Conservation (phyloP, 2,888 invertebrate genomes). For the Altica lythri region DNA sequence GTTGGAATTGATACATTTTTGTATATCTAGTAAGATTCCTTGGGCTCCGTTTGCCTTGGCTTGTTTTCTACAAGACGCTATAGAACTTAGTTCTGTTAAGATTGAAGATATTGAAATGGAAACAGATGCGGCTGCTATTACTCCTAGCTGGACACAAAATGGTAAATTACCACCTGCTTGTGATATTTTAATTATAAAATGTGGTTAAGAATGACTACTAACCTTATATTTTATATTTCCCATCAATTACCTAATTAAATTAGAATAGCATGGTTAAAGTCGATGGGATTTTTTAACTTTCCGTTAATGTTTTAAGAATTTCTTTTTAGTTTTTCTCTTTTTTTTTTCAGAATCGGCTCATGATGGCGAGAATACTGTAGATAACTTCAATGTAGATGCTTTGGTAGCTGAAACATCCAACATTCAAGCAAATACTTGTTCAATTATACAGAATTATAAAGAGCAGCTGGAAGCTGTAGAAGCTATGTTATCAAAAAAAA, state of each 20-base stretch:
- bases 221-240: no score
- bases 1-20: constrained; percentile 75
- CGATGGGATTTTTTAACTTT: no score
- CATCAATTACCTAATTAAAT: no score
- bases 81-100: constrained; percentile 45
- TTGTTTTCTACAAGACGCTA: constrained; percentile 76
- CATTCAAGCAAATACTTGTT: constrained; percentile 14
- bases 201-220: no score
- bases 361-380: constrained; percentile 47
- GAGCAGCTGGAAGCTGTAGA: constrained; percentile 20
- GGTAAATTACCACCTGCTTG: no score
- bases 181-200: no score
- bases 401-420: constrained; percentile 34
- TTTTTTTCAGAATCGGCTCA: constrained; percentile 46
- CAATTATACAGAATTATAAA: constrained; percentile 17
- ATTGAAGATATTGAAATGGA: constrained; percentile 48
- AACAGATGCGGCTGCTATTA: constrained; percentile 47
- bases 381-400: constrained; percentile 47
- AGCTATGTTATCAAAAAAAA: constrained; percentile 27
- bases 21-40: constrained; percentile 70
- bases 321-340: no score
- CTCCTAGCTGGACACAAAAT: constrained; percentile 46
- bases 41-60: constrained; percentile 91
- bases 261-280: no score
- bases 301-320: no score